phyloP scores from a whole-genome alignment of 2,888 invertebrate species.

The Stenurella melanura region DNA sequence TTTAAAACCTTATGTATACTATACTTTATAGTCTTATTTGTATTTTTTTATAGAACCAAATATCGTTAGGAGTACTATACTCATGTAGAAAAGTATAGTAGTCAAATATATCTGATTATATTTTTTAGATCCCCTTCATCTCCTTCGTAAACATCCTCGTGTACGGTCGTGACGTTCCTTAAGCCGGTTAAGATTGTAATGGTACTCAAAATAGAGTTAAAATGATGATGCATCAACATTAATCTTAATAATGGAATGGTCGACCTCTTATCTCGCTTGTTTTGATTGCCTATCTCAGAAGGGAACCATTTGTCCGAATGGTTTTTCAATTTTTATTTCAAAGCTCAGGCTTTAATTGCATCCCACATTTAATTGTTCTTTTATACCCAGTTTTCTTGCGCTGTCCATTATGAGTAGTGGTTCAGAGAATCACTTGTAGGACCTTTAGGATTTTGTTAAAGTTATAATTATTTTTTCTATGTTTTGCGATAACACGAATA shows the following conservation, averaged over 20 bases:
- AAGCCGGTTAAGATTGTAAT: conserved; percentile 30
- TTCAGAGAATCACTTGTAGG: conserved; percentile 24
- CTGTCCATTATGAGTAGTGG: conserved; percentile 11
- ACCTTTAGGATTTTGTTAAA: not conserved
- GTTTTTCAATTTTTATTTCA: conserved; percentile 41
- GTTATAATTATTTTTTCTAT: too few species aligned
- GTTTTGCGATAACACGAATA: too few species aligned
- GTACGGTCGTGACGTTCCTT: conserved; percentile 22
- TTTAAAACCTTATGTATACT: too few species aligned
- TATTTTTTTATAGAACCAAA: too few species aligned
- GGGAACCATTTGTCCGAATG: conserved; percentile 41
- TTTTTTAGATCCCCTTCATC: not conserved
- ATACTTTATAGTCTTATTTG: too few species aligned
- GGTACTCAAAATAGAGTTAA: conserved; percentile 45
- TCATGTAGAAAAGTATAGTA: too few species aligned
- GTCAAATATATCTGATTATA: too few species aligned
- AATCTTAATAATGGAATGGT: conserved; percentile 46
- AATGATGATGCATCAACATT: conserved; percentile 47
- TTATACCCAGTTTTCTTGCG: conserved; percentile 10
- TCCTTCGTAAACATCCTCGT: conserved; percentile 1
- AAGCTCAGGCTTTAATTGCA: conserved; percentile 27
- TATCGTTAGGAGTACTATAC: too few species aligned
- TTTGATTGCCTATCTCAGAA: conserved; percentile 46
- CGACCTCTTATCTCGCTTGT: conserved; percentile 43
- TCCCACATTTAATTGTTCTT: conserved; percentile 13